These are phyloP conservation scores for Tyria jacobaeae DNA, from an alignment of 2,888 invertebrate genomes.

Conservation along the genomic window DNA sequence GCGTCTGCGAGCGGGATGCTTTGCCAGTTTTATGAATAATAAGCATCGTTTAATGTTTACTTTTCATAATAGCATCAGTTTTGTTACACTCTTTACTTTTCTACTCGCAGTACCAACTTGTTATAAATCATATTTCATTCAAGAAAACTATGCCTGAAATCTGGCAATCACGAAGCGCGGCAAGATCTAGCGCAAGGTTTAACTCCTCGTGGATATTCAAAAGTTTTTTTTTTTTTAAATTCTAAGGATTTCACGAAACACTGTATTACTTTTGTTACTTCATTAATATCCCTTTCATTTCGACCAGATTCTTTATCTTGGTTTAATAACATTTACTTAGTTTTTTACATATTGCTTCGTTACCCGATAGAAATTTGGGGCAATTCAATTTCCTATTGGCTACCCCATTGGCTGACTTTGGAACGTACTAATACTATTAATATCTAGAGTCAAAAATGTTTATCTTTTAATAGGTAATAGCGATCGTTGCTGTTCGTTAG, in stretches of 20 bases:
- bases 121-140: neutral
- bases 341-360: too few relatives aligned
- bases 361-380: too few relatives aligned
- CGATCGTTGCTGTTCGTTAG: too few relatives aligned
- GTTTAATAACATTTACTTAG: too few relatives aligned
- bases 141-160: neutral
- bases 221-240: too few relatives aligned
- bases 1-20: conserved; percentile 35
- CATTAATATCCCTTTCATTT: neutral
- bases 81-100: conserved; percentile 14
- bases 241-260: too few relatives aligned
- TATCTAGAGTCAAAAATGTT: too few relatives aligned
- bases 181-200: neutral
- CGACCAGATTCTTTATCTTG: neutral
- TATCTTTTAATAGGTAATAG: too few relatives aligned
- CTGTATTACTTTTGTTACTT: neutral
- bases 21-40: conserved; percentile 53
- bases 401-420: too few relatives aligned
- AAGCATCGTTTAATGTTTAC: conserved; percentile 46
- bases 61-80: conserved; percentile 28
- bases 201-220: too few relatives aligned
- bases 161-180: neutral
- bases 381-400: too few relatives aligned
- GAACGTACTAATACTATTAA: too few relatives aligned
- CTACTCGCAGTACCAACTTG: neutral